phyloP scores from a whole-genome alignment of 2,888 invertebrate species.

The Euzophera pinguis region DNA sequence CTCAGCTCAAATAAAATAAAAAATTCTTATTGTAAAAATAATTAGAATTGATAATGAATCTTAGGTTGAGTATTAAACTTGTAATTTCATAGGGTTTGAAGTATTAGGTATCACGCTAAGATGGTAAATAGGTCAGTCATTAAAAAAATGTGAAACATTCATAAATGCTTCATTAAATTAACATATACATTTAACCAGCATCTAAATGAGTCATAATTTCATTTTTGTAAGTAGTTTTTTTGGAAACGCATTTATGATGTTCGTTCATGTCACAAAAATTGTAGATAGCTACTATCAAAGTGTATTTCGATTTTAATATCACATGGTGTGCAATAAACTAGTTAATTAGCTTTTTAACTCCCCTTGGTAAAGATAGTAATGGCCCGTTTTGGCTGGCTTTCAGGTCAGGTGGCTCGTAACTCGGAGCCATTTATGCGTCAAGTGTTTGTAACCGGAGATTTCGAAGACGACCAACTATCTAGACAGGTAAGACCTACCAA shows the following conservation, averaged over 20 bases:
- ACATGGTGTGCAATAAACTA: background rate
- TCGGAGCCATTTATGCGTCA: slow-evolving; percentile 98
- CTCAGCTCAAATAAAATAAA: background rate
- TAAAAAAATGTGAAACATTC: slow-evolving; percentile 16
- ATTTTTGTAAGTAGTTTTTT: background rate
- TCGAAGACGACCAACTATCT: slow-evolving; percentile 80
- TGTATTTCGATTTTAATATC: slow-evolving; percentile 13
- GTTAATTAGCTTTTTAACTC: slow-evolving; percentile 11
- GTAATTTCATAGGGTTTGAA: background rate
- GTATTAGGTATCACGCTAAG: slow-evolving; percentile 23
- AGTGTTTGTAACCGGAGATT: slow-evolving; percentile 89
- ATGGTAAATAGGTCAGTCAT: slow-evolving; percentile 30
- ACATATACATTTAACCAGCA: slow-evolving; percentile 8
- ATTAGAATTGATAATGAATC: too few species aligned
- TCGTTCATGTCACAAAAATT: slow-evolving; percentile 9
- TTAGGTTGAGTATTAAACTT: slow-evolving; percentile 23
- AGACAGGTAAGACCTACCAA: slow-evolving; percentile 80
- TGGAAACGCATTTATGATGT: slow-evolving; percentile 26
- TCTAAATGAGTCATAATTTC: background rate
- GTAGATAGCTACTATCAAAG: slow-evolving; percentile 19
- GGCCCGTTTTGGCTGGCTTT: slow-evolving; percentile 65
- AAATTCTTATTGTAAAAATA: too few species aligned
- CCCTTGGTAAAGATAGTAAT: slow-evolving; percentile 47
- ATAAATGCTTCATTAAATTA: slow-evolving; percentile 24
- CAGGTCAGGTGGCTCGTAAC: slow-evolving; percentile 92